Conservation (phyloP, 2,888 invertebrate genomes). For the Amblyteles armatorius region DNA sequence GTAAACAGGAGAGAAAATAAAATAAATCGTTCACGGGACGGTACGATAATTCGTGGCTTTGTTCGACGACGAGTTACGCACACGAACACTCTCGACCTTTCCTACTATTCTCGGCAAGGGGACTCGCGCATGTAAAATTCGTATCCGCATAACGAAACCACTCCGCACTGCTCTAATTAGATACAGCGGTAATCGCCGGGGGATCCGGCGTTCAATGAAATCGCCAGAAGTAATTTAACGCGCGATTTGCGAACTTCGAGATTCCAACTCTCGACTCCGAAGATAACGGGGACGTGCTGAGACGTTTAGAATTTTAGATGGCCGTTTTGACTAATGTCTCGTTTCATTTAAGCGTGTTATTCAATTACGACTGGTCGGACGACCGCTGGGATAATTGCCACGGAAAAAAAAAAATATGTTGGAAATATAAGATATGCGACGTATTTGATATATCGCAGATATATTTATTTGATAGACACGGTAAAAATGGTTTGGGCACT, state of each 20-base stretch:
- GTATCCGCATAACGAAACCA: slow-evolving; percentile 9
- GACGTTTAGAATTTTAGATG: neutral
- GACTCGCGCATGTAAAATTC: slow-evolving; percentile 21
- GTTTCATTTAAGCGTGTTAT: neutral
- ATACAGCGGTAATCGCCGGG: slow-evolving; percentile 61
- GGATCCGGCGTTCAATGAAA: slow-evolving; percentile 63
- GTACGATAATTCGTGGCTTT: slow-evolving; percentile 39
- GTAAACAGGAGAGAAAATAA: slow-evolving; percentile 5
- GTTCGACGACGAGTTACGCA: slow-evolving; percentile 65
- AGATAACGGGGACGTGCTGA: slow-evolving; percentile 33
- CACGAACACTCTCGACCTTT: slow-evolving; percentile 70
- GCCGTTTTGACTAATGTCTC: neutral
- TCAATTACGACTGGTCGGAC: neutral
- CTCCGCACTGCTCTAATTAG: slow-evolving; percentile 61
- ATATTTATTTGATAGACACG: too few relatives aligned
- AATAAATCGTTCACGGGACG: neutral
- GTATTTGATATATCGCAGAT: too few relatives aligned
- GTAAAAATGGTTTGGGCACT: too few relatives aligned
- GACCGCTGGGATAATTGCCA: neutral
- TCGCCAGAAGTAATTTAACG: slow-evolving; percentile 60
- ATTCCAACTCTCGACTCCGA: slow-evolving; percentile 15
- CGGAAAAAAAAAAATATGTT: too few relatives aligned
- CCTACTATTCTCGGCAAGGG: slow-evolving; percentile 59
- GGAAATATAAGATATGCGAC: too few relatives aligned
- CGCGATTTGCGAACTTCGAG: slow-evolving; percentile 46